These are phyloP conservation scores for Ictalurus punctatus DNA, from an alignment of 2,113 vertebrate genomes.

Conservation along the genomic window DNA sequence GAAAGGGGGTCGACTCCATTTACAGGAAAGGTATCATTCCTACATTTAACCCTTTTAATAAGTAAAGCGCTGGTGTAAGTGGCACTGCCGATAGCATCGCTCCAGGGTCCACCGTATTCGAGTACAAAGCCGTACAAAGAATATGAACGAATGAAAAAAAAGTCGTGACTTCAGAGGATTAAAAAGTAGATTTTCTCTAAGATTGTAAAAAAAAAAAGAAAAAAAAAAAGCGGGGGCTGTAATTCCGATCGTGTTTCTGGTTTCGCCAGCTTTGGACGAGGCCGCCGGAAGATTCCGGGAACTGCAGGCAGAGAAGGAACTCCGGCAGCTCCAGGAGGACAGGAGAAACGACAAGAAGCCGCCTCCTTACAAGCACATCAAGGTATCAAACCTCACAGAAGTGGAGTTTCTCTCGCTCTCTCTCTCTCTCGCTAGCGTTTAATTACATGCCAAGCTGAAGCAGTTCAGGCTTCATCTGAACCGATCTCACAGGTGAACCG, in stretches of 20 bases:
- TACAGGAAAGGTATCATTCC: slow-evolving; percentile 89
- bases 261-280: slow-evolving; percentile 85
- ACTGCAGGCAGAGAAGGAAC: slow-evolving; percentile 92
- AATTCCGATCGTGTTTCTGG: neutral
- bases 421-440: too few species aligned
- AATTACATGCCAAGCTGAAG: neutral
- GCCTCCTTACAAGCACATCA: slow-evolving; percentile 95
- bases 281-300: slow-evolving; percentile 92
- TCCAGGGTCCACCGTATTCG: neutral
- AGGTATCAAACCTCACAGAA: slow-evolving; percentile 65
- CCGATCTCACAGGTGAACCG: slow-evolving; percentile 82
- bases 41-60: neutral
- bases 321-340: slow-evolving; percentile 94
- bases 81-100: neutral
- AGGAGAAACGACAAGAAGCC: slow-evolving; percentile 94
- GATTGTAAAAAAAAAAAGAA: neutral
- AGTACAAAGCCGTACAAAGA: neutral
- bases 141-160: neutral
- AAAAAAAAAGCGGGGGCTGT: neutral
- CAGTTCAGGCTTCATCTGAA: neutral
- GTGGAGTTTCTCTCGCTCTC: too few species aligned
- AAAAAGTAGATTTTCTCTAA: neutral
- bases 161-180: neutral
- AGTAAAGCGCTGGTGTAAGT: neutral
- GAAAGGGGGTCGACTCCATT: slow-evolving; percentile 91